phyloP scores from a whole-genome alignment of 1,140 invertebrate genomes.

The Agrypnia vestita region DNA sequence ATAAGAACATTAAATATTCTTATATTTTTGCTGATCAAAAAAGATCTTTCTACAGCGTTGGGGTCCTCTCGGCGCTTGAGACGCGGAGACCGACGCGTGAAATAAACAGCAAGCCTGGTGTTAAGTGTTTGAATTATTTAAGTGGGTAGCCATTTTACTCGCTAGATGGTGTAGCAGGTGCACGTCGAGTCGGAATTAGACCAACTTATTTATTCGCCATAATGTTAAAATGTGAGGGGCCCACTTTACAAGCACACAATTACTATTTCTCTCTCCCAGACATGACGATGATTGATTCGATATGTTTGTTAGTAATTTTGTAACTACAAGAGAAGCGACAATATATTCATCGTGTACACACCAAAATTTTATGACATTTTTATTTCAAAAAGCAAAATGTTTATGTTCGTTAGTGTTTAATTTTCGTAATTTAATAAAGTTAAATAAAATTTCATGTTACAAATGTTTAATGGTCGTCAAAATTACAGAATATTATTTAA shows the following conservation, averaged over 20 bases:
- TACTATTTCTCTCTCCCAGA: not conserved
- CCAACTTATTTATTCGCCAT: constrained; percentile 7
- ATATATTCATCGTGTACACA: too few species aligned
- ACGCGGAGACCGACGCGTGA: not conserved
- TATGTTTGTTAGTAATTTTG: not conserved
- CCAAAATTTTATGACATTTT: too few species aligned
- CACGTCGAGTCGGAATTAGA: constrained; percentile 11
- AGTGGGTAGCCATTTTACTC: not conserved
- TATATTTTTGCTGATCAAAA: too few species aligned
- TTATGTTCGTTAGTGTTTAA: too few species aligned
- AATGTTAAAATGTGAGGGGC: not conserved
- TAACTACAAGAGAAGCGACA: not conserved
- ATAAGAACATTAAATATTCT: too few species aligned
- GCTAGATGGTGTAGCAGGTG: not conserved
- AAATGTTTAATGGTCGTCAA: too few species aligned
- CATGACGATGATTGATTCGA: not conserved
- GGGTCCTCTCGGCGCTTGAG: too few species aligned
- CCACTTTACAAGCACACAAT: not conserved
- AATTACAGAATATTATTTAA: too few species aligned
- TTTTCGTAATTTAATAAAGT: too few species aligned
- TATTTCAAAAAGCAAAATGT: too few species aligned
- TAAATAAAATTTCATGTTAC: too few species aligned
- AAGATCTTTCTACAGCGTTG: too few species aligned
- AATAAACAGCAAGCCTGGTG: not conserved
- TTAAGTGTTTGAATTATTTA: constrained; percentile 11